Conservation (phyloP, 2,797 vertebrate species). For the Setipinna tenuifilis region DNA sequence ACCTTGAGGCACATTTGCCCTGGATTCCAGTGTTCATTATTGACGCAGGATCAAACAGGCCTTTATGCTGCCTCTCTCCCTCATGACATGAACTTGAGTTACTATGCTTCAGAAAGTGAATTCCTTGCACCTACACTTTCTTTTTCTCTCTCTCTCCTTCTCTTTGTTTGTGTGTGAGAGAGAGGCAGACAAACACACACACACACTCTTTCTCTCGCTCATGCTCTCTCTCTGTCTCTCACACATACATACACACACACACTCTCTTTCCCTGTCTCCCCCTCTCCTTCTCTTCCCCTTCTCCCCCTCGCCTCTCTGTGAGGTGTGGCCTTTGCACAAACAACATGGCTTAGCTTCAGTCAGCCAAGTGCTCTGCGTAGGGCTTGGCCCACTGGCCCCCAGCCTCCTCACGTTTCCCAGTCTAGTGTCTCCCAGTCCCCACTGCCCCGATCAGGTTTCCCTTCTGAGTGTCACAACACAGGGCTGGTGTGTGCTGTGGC, state of each 20-base stretch:
- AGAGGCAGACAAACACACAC: too few relatives aligned
- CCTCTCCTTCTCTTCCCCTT: not conserved
- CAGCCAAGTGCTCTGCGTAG: constrained; percentile 28
- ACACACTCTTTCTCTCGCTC: too few relatives aligned
- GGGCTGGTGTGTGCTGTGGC: not conserved
- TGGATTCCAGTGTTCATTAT: constrained; percentile 43
- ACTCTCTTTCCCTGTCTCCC: not conserved
- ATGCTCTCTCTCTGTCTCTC: not conserved
- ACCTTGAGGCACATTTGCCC: not conserved
- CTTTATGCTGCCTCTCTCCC: constrained; percentile 28
- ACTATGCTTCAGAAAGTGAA: not conserved
- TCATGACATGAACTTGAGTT: not conserved
- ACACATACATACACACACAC: too few relatives aligned
- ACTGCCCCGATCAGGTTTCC: constrained; percentile 70
- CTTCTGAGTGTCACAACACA: not conserved
- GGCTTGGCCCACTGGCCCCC: constrained; percentile 55
- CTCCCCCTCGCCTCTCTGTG: not conserved
- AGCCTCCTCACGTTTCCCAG: constrained; percentile 69
- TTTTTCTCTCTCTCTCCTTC: not conserved
- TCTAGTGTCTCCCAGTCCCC: constrained; percentile 56
- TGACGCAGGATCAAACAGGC: constrained; percentile 65
- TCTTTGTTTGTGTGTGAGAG: too few relatives aligned
- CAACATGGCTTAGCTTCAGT: not conserved
- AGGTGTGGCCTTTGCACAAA: not conserved
- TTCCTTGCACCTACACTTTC: not conserved